Base-by-base conservation (phyloP, 2,113 vertebrate genomes). In the Grammomys dolichurus region DNA sequence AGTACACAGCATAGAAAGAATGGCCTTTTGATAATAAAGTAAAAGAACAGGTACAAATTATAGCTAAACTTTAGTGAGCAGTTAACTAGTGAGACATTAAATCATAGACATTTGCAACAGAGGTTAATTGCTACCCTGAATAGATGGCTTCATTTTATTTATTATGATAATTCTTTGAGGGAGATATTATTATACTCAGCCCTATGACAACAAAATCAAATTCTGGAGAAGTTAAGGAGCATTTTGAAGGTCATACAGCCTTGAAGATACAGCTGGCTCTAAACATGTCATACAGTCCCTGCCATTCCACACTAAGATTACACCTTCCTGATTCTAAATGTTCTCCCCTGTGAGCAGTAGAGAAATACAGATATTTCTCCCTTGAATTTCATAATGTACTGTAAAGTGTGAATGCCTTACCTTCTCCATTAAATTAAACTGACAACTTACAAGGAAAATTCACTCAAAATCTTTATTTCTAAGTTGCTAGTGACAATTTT, bases 121-220 rank as follows among this genome's bases (percentile, higher is more conserved):
- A 90, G 8, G 58, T 20, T 72, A 36, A 40, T 60, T 85, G 26
- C 17, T 97, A 81, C 8, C 48, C 31, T 95, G 26, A 67, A 36
- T 72, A 90, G 9, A 40, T 75, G 36, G 48, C 16, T 19, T 87
- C 31, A 89, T 86, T 48, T 95, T 43, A 91, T 92, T 75, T 93
- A 84, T 67, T 67, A 80, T 33, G 31, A 86, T 75, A 90, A 85
- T 73, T 75, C 36, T 60, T 20, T 65, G 19, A 72, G 51, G 51
- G 22, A 80, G 56, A 20, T 54, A 77, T 31, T 16, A 65, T 86
- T 14, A 89, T 65, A 46, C 13, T 85, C 26, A 43, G 33, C 14
- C 65, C 67, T 76, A 13, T 67, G 73, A 85, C 26, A 36, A 72
- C 20, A 82, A 82, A 78, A 20, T 28, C 63, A 80, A 43, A 10